Evolutionary conservation across 2,113 vertebrate species (phyloP), one percentile per base, ranked within the genome.

Genomic region (Prinia subflava): DNA sequence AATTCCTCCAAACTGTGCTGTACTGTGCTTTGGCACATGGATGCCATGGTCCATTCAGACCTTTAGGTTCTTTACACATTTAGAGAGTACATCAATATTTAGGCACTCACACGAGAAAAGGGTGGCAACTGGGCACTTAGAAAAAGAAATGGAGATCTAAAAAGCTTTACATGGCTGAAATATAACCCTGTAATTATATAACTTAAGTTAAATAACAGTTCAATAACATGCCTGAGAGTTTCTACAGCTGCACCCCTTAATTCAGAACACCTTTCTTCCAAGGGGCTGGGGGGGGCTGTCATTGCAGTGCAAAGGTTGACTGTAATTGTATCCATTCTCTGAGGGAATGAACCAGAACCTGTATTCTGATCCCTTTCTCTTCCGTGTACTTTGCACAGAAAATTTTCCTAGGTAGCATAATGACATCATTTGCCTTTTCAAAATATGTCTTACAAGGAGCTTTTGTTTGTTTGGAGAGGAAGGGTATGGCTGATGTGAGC

Each of bases 401-500:
- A 15, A 7, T 49, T 76, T 82, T 85, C 74, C 87, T 76, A 82
- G 55, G 62, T 84, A 89, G 60, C 84, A 79, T n/a, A 93, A 73
- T 56, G 19, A 9, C 31, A 56, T 91, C 13, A 53, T 81, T 83
- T 53, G 56, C 44, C 35, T 73, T 89, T 69, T 56, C 47, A 60
- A 78, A 95, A 78, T 62, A 83, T 6, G 13, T 73, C 53, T 87
- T 68, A 89, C n/a, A 63, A 67, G 53, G 39, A 84, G 23, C 44
- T 92, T 96, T 80, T 92, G 52, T 71, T 95, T 94, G 33, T 96
- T 92, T 82, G 71, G 42, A 85, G 28, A 55, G 17, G 31, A 71
- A 88, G 64, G 33, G 37, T 74, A 94, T 62, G 55, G 64, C 62
- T 87, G 67, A 89, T 92, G 37, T 23, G 89, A 96, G 63, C 81